Evolutionary conservation across 2,113 vertebrate species (phyloP).

Genomic region (Hipposideros armiger): DNA sequence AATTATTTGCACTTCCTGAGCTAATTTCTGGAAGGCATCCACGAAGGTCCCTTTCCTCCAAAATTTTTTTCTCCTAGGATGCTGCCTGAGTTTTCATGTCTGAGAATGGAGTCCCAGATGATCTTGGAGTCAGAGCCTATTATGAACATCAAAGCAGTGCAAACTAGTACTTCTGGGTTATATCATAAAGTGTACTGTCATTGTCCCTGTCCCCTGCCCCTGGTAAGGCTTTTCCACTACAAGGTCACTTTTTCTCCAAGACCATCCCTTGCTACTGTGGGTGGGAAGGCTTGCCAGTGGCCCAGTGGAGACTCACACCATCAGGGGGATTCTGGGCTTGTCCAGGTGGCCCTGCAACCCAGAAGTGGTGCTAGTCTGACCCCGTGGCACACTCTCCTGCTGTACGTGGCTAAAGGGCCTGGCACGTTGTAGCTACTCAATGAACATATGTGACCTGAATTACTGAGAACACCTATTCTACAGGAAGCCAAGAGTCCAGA

Average conservation of each 20-base stretch:
- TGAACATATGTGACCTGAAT: background rate
- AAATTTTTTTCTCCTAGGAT: background rate
- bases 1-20: background rate
- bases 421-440: background rate
- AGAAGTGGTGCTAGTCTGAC: background rate
- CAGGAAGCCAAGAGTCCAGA: background rate
- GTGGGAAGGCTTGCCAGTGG: background rate
- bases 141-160: background rate
- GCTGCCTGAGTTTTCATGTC: background rate
- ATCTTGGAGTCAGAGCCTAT: background rate
- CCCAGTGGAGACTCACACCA: background rate
- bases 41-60: background rate
- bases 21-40: background rate
- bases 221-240: background rate
- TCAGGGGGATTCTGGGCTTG: background rate
- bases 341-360: background rate
- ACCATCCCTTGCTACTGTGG: background rate
- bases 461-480: background rate
- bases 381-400: background rate
- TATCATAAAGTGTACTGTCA: background rate
- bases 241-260: background rate
- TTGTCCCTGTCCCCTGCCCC: background rate
- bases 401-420: rapidly evolving
- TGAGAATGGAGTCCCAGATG: background rate
- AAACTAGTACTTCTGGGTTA: background rate